Conservation (phyloP, 2,113 vertebrate species). For the Bubo scandiacus region DNA sequence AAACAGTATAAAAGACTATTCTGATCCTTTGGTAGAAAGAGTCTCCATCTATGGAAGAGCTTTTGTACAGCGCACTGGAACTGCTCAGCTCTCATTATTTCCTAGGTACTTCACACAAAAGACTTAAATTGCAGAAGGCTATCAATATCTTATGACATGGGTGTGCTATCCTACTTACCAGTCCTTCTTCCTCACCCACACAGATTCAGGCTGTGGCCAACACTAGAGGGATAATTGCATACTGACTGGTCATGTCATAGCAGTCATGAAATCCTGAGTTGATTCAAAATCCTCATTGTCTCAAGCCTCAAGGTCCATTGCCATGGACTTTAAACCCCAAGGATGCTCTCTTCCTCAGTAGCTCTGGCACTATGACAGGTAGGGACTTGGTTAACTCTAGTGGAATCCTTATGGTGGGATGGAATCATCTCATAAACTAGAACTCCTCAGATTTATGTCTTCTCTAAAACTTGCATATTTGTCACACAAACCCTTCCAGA, state of each 20-base stretch:
- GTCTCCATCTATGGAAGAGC: background rate
- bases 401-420: background rate
- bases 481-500: background rate
- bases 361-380: background rate
- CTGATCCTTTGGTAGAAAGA: background rate
- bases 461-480: background rate
- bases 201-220: background rate
- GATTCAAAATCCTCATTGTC: background rate
- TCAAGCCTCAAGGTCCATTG: background rate
- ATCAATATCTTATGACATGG: background rate
- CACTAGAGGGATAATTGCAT: background rate
- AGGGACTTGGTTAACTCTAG: background rate
- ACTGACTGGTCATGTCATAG: background rate
- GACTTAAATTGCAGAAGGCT: background rate
- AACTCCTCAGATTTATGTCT: background rate
- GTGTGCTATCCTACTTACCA: background rate
- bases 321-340: background rate
- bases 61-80: background rate
- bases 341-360: background rate
- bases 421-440: background rate
- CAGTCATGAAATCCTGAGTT: background rate
- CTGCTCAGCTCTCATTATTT: background rate
- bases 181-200: background rate
- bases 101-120: background rate
- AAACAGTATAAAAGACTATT: background rate